Evolutionary conservation across 2,113 vertebrate species (phyloP), one percentile per base, ranked within the genome.

Genomic region (Catharus minimus): DNA sequence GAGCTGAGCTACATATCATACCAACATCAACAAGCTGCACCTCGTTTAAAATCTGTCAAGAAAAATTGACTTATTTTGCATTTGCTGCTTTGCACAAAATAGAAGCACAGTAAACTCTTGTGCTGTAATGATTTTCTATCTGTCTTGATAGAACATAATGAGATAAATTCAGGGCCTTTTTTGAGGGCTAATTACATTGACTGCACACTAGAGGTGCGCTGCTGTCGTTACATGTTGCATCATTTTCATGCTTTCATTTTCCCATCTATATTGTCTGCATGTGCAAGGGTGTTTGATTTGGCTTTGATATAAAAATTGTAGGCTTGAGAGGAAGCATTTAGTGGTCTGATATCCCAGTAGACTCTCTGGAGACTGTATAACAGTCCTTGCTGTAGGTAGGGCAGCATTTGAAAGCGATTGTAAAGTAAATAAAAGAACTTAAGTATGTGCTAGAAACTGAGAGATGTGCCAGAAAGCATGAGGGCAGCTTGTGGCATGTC

Each of bases 101-200:
- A 86, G 47, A 94, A 79, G 20, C 74, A 12, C 7, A 5, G 76
- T 89, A 92, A 93, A 95, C 55, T 82, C 57, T 53, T 85, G 39
- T 91, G 93, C 28, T 12, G 5, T 93, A 96, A 73, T 95, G 92
- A 95, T 96, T 96, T 96, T 95, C 88, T 96, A 86, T 92, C 91
- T 77, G 57, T 94, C 66, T 95, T 87, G 94, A 88, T 96, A 93
- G 88, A 84, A 55, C 47, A 66, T 95, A 96, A 93, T 86, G 89
- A 91, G 71, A 94, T 94, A 93, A 94, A 92, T 91, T 71, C 88
- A 79, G 41, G 78, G 69, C 27, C 23, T 90, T 89, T 95, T 92
- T 93, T 95, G 89, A 92, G 90, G 53, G 62, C 87, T 96, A 95
- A 93, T 97, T 96, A 52, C 71, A 83, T 57, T 5, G 32, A 95